These are phyloP conservation scores for Sinocyclocheilus grahami DNA, from an alignment of 2,113 vertebrate genomes.

Conservation along the genomic window DNA sequence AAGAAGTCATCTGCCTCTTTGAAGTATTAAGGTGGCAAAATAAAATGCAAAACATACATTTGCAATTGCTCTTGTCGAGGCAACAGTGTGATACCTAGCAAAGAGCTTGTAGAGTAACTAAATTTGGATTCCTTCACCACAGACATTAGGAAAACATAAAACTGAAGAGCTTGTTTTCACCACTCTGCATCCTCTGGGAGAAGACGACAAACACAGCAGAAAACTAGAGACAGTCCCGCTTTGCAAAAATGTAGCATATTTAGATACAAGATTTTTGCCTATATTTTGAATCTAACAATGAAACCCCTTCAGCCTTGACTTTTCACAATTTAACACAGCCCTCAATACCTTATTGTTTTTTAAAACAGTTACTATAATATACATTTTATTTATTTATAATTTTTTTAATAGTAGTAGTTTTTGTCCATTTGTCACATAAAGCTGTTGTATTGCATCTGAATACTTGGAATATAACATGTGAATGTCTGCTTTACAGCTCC, in stretches of 20 bases:
- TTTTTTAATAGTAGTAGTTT: not conserved
- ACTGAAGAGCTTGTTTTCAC: too few relatives aligned
- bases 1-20: not conserved
- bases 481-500: not conserved
- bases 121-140: constrained; percentile 18
- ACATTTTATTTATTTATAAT: not conserved
- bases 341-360: not conserved
- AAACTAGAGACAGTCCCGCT: constrained; percentile 32
- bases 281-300: constrained; percentile 1
- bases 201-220: not conserved
- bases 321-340: not conserved
- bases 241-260: not conserved
- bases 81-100: not conserved
- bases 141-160: not conserved
- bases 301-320: not conserved
- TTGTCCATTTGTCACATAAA: not conserved
- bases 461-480: not conserved
- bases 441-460: not conserved
- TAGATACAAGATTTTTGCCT: not conserved
- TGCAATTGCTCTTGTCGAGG: constrained; percentile 16
- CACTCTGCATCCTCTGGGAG: constrained; percentile 31
- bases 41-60: constrained; percentile 36
- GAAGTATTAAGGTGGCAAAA: constrained; percentile 29
- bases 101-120: constrained; percentile 16
- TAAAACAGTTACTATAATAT: not conserved